Evolutionary conservation across 2,888 invertebrate genomes (phyloP), one percentile per base, ranked within the genome.

Genomic region (Rhingia rostrata): DNA sequence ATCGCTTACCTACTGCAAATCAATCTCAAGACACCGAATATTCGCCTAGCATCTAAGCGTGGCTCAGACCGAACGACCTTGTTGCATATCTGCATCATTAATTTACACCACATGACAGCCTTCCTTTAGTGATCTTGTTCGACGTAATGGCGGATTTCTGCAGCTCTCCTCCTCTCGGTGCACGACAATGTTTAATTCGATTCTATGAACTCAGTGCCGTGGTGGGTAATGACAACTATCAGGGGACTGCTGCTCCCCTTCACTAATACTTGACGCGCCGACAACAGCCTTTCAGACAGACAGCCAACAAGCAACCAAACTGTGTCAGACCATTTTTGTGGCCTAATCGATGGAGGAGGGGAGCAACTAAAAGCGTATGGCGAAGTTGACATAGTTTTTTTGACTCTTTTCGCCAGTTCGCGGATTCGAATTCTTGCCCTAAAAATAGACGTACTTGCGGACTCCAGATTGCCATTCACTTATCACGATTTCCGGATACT

Each of bases 61-160:
- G n/a, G 49, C 51, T 69, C 63, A 22, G 33, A 66, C 66, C 39
- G 32, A 49, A 10, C 47, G 51, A 69, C 80, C 80, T 81, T 81
- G 80, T 30, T 43, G 63, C 67, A 63, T 74, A 67, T 58, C 37
- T 37, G 32, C 63, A 69, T 67, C 74, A 74, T 79, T 41, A 61
- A 63, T 63, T 74, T 74, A 58, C 56, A 58, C 69, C 67, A 56
- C 63, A 74, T 43, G 63, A 45, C 74, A 64, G 63, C 79, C 73
- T 66, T 78, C 69, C 54, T 39, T 51, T 30, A n/a, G 14, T 41
- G 33, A 37, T 47, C 56, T 56, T 53, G 56, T 56, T 10, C 22
- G 41, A 43, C 6, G 60, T 51, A 43, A 9, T 33, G 6, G 39
- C 37, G 22, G 35, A 22, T 47, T 41, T 32, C 7, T 49, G 6